phyloP scores from a whole-genome alignment of 2,113 vertebrate genomes.

The Elgaria multicarinata region DNA sequence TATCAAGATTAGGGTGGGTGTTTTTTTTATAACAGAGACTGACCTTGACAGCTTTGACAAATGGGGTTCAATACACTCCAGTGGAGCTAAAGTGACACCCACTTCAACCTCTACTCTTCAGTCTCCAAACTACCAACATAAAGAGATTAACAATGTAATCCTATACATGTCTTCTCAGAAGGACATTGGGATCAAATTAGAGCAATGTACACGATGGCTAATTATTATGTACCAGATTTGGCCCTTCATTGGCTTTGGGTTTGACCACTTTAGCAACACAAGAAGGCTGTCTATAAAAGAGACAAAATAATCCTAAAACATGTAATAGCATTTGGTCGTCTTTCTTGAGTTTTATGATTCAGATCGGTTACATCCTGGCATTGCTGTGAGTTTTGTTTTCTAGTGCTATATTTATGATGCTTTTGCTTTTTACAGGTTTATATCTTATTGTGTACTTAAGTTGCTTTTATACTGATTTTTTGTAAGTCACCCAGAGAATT shows the following conservation, averaged over 20 bases:
- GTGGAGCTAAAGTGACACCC: neutral
- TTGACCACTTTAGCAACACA: neutral
- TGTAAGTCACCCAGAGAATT: neutral
- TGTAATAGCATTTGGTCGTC: neutral
- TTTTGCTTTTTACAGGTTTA: neutral
- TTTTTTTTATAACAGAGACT: neutral
- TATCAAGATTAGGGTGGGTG: neutral
- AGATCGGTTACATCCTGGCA: neutral
- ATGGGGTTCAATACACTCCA: neutral
- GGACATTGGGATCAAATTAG: neutral
- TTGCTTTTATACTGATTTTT: neutral
- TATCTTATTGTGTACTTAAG: neutral
- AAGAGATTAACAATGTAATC: neutral
- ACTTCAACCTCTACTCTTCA: neutral
- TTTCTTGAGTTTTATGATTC: neutral
- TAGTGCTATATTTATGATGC: neutral
- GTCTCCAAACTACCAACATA: neutral
- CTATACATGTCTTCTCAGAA: neutral
- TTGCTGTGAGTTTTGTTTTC: neutral
- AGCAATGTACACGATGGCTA: neutral
- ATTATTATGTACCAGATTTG: neutral
- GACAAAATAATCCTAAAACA: no score
- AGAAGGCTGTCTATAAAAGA: neutral
- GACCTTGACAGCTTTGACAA: neutral
- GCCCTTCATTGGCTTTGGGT: neutral